Evolutionary conservation across 2,797 vertebrate genomes (phyloP), one percentile per base, ranked within the genome.

Genomic region (Enteromius trimaculatus): DNA sequence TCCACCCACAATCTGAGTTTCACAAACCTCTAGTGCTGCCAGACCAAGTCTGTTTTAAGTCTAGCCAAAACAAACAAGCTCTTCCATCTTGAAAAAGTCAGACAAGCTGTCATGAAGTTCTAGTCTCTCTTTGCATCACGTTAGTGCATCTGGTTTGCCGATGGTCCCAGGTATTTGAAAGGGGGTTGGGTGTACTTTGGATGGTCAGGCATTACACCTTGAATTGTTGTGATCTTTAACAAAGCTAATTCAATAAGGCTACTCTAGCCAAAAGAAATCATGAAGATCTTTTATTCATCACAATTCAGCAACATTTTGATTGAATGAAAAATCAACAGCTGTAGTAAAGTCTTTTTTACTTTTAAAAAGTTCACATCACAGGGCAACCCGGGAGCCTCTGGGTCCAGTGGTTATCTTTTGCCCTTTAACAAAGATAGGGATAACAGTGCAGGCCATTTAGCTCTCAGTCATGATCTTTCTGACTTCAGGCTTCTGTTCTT

Each of bases 361-460:
- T 13, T 37, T 53, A 10, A 62, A 72, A 60, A 39, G 8, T 69
- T 51, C 44, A 74, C 58, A 72, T 72, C 23, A 71, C 26, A 64
- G 44, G 42, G 26, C n/a, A 49, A 47, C 14, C 53, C 19, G 8
- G 29, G 13, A 85, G 85, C 71, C 86, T 89, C 90, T 91, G 90
- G 92, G 90, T 91, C 84, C 75, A 86, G 82, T 14, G 72, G 89
- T 93, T 95, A 95, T 95, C 95, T 92, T 87, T 90, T 92, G 91
- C 90, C 91, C 93, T 93, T 93, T 93, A 89, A 90, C 66, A 92
- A 88, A 92, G 94, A 95, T 95, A 94, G 88, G 84, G 86, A 86
- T 91, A 92, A 94, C 92, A 93, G 92, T 94, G 89, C 88, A 86
- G 89, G 82, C 89, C 88, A 83, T 93, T 91, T 89, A 91, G 81